Base-by-base conservation (phyloP, 37 sponge, comb jelly and placozoan species). In the Eunapius fragilis region DNA sequence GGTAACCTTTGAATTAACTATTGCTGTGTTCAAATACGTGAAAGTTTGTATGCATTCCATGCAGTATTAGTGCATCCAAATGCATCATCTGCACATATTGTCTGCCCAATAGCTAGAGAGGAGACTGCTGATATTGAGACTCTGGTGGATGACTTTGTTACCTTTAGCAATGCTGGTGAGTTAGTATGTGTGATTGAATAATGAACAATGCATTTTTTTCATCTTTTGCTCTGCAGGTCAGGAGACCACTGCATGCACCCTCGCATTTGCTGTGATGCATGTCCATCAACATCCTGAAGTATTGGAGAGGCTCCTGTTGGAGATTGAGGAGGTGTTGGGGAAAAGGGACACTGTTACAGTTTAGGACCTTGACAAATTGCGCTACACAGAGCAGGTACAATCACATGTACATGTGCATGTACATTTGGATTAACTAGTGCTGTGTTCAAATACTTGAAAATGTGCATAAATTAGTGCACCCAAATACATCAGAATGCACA, bases 121-220 rank as follows among this genome's bases (percentile, higher is more conserved):
- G 47, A 6, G 3, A 37, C 34, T 38, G 37, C 68, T 31, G 81
- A 80, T 31, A 30, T 80, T 80, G 81, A 80, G 25, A 38, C 23
- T 2, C 23, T 80, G 70, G 81, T 68, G 30, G 81, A 80, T 80
- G 81, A 80, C 70, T 80, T 80, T 27, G 68, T 36, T 11, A 80
- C 81, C 1, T 80, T 69, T 71, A 69, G 69, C 35, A 67, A 69
- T 80, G 81, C 81, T 31, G 81, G 81, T 80, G 68, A 25, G 58
- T 1, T 31, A 13, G 30, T 14, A 17, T 33, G 12, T 25, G n/a
- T 72, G 13, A 1, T 13, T 11, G 58, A 4, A 17, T 10, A 17
- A 72, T 17, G 11, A 11, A 17, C 13, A 13, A 72, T 33, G 28
- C 0, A 17, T 33, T 0, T 25, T 1, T 31, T n/a, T 6, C 5